A percentile compares a stretch with the other conserved stretches of the same genome.
These are phyloP conservation scores for Sturnira hondurensis DNA, from an alignment of 2,113 vertebrate species.

Conservation along the genomic window DNA sequence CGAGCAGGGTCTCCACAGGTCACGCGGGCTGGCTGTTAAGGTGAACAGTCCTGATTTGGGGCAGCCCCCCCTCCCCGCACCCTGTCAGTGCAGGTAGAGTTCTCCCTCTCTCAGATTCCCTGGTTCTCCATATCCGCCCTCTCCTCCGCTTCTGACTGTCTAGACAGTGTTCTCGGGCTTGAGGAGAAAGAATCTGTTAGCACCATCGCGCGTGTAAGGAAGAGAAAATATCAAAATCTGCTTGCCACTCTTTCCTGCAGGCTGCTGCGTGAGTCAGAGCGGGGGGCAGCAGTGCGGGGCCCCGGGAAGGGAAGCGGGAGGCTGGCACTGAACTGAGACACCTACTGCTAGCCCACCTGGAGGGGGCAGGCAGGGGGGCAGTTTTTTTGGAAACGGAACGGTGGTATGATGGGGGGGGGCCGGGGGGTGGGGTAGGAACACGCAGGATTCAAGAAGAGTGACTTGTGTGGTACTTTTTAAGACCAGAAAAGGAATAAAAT, in stretches of 20 bases:
- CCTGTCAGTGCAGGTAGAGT: fast-evolving
- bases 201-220: neutral
- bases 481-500: neutral
- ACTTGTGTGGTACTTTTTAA: neutral
- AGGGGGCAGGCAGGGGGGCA: neutral
- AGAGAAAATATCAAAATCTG: conserved; percentile 43
- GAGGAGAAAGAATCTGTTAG: conserved; percentile 3
- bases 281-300: neutral
- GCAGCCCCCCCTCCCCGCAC: neutral
- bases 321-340: neutral
- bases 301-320: neutral
- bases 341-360: neutral
- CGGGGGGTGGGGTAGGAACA: neutral
- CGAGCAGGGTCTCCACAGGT: neutral
- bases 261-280: conserved; percentile 35
- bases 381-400: neutral
- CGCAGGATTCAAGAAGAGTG: neutral
- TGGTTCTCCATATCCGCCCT: neutral
- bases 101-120: neutral
- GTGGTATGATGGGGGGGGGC: neutral
- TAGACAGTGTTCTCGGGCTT: neutral
- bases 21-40: neutral
- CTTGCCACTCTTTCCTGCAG: neutral
- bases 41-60: neutral
- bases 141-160: neutral